phyloP scores from a whole-genome alignment of 2,113 vertebrate species.

The Albula goreensis region DNA sequence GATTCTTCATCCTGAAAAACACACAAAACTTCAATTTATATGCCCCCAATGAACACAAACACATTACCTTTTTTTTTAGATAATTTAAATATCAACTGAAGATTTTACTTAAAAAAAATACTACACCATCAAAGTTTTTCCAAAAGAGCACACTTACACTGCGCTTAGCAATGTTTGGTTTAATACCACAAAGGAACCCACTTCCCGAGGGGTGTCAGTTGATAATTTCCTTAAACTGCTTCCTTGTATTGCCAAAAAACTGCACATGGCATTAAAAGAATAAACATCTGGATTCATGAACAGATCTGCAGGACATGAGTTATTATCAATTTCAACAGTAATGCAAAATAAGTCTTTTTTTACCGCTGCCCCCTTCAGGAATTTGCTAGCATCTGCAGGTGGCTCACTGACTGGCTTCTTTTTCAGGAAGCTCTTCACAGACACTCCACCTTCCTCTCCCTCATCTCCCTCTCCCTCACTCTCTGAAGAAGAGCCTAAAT shows the following conservation, averaged over 20 bases:
- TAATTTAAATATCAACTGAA: not conserved
- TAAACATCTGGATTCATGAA: too few relatives aligned
- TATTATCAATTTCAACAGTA: too few relatives aligned
- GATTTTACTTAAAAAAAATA: not conserved
- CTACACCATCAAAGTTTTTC: not conserved
- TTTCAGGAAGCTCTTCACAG: conserved; percentile 77
- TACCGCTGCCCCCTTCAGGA: conserved; percentile 79
- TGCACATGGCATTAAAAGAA: too few relatives aligned
- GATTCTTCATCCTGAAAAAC: conserved; percentile 71
- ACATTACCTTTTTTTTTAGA: not conserved
- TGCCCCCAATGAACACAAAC: not conserved
- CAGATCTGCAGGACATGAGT: too few relatives aligned
- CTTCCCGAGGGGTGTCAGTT: too few relatives aligned
- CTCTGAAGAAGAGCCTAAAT: conserved; percentile 65
- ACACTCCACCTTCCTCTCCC: conserved; percentile 66
- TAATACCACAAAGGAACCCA: too few relatives aligned
- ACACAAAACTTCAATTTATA: not conserved
- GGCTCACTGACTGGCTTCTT: conserved; percentile 73
- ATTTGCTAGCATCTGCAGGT: conserved; percentile 72
- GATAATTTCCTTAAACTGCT: too few relatives aligned
- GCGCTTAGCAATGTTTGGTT: too few relatives aligned
- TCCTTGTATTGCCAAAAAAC: too few relatives aligned
- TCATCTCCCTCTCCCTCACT: conserved; percentile 59
- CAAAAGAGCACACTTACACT: too few relatives aligned
- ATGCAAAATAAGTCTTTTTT: conserved; percentile 24